Conservation (phyloP, 2,797 vertebrate genomes). For the Catostomus latipinnis region DNA sequence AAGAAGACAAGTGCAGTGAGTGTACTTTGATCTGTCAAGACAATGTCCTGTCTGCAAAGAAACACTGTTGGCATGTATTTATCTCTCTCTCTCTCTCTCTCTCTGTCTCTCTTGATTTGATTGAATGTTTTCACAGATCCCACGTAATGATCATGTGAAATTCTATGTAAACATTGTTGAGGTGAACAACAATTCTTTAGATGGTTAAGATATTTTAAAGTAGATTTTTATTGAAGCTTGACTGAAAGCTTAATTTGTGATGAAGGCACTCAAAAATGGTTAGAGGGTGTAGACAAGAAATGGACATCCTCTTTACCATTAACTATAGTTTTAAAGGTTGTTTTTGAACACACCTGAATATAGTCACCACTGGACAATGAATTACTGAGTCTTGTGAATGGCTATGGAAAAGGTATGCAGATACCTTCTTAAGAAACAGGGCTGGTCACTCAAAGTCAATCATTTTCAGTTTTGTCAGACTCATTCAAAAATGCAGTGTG, state of each 20-base stretch:
- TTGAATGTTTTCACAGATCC: neutral
- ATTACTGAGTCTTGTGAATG: neutral
- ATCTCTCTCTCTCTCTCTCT: neutral
- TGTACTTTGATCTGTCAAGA: neutral
- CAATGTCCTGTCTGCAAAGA: neutral
- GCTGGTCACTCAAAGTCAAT: neutral
- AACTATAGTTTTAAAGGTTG: neutral
- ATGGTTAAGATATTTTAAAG: neutral
- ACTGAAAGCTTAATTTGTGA: neutral
- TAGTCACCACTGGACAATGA: neutral
- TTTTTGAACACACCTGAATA: slow-evolving; percentile 16
- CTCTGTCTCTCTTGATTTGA: neutral
- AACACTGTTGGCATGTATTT: neutral
- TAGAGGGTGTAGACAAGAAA: neutral
- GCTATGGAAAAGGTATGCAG: neutral
- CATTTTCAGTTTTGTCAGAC: slow-evolving; percentile 2
- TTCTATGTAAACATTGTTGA: neutral
- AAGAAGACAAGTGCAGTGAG: slow-evolving; percentile 1
- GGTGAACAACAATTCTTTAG: neutral
- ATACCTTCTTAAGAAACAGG: slow-evolving; percentile 9
- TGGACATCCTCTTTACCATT: neutral
- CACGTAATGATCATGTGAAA: slow-evolving; percentile 16
- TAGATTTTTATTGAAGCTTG: neutral
- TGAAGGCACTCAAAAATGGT: neutral
- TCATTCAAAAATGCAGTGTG: slow-evolving; percentile 14